Conservation (phyloP, 2,797 vertebrate genomes). For the Oophaga sylvatica region DNA sequence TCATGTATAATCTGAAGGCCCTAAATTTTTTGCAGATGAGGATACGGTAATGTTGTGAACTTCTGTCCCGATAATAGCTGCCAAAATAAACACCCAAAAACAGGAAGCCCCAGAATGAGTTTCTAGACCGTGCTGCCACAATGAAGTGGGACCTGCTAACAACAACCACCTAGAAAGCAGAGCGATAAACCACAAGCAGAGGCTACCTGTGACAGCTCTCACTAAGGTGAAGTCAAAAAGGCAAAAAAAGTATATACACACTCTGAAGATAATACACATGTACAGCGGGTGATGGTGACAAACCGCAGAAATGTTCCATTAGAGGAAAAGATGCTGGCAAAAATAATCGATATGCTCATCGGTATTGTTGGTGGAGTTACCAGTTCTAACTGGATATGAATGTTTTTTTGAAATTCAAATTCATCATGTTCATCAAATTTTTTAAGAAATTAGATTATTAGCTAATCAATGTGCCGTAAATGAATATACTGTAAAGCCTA, state of each 20-base stretch:
- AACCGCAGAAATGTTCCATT: neutral
- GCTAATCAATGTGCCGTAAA: too few relatives aligned
- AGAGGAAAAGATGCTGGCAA: too few relatives aligned
- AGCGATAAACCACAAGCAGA: constrained; percentile 7
- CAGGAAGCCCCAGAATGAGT: neutral
- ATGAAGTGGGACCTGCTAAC: neutral
- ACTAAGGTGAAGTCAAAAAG: neutral
- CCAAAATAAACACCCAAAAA: neutral
- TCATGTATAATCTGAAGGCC: neutral
- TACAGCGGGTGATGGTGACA: neutral
- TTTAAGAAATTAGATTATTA: too few relatives aligned
- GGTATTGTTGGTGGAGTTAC: too few relatives aligned
- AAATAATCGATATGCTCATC: neutral
- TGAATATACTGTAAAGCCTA: too few relatives aligned
- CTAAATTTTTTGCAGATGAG: neutral
- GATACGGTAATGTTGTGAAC: neutral
- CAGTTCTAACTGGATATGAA: too few relatives aligned
- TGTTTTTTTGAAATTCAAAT: too few relatives aligned
- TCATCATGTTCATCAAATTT: too few relatives aligned
- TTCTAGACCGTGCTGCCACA: neutral
- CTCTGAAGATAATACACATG: neutral
- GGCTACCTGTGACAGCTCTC: neutral
- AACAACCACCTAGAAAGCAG: constrained; percentile 5
- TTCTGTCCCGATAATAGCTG: neutral
- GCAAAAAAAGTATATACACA: neutral